A percentile compares a stretch with the other conserved stretches of the same genome.
phyloP scores from a whole-genome alignment of 2,888 invertebrate species.

The Syrista parreyssii region DNA sequence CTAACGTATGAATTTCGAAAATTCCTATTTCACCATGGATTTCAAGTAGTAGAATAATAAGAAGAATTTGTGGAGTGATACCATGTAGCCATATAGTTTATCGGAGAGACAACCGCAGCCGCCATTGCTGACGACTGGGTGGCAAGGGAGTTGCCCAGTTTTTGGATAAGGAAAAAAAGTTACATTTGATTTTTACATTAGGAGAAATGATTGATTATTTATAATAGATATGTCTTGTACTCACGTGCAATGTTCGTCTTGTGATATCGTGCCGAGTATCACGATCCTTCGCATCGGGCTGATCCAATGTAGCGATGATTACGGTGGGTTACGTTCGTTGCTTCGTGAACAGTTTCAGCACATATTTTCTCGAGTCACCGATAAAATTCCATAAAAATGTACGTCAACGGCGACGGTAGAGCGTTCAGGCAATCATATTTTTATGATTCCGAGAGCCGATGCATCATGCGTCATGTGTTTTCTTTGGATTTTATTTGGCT shows the following conservation, averaged over 20 bases:
- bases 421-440: conserved; percentile 67
- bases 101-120: conserved; percentile 36
- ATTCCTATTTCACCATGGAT: not conserved
- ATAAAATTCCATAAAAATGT: conserved; percentile 34
- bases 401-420: conserved; percentile 35
- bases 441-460: conserved; percentile 71
- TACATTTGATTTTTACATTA: not conserved
- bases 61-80: not conserved
- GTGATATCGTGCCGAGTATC: conserved; percentile 43
- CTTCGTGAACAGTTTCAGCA: conserved; percentile 31
- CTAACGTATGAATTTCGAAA: not conserved
- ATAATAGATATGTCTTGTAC: conserved; percentile 33
- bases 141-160: conserved; percentile 50
- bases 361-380: conserved; percentile 39
- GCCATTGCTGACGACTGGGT: conserved; percentile 46
- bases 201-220: not conserved
- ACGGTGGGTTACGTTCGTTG: conserved; percentile 28
- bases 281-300: conserved; percentile 50
- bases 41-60: not conserved
- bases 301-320: conserved; percentile 40
- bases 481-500: conserved; percentile 65
- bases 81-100: conserved; percentile 23
- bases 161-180: conserved; percentile 10
- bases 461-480: conserved; percentile 73
- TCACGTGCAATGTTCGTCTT: conserved; percentile 52